Evolutionary conservation across 2,888 invertebrate species (phyloP), one percentile per base, ranked within the genome.

Genomic region (Drosophila mimica): DNA sequence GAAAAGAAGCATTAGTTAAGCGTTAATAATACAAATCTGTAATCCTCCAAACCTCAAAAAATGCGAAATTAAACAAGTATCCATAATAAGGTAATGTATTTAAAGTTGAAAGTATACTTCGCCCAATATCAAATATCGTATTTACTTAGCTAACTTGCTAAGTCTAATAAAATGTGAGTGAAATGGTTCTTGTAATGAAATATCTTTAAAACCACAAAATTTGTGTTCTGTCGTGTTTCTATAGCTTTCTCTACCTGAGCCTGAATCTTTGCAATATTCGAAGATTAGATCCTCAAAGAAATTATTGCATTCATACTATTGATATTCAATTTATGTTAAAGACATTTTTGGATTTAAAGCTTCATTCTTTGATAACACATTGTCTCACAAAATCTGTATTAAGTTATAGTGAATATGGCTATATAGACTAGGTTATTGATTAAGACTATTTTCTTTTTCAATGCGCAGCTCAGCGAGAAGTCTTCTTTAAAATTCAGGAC

Each of bases 371-470:
- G n/a, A n/a, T n/a, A n/a, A n/a, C n/a, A n/a, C n/a, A n/a, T n/a
- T n/a, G n/a, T n/a, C n/a, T n/a, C n/a, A n/a, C n/a, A n/a, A n/a
- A n/a, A n/a, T n/a, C n/a, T n/a, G n/a, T n/a, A n/a, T n/a, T n/a
- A n/a, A n/a, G n/a, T n/a, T n/a, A n/a, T n/a, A n/a, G n/a, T n/a
- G 0, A 43, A 43, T 43, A 1, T 5, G 3, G n/a, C 0, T 43
- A 6, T 11, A n/a, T 11, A 3, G 3, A n/a, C 3, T 0, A 3
- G 4, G 1, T 0, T 3, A 43, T 11, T 6, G 11, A 20, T 5
- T 4, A n/a, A n/a, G n/a, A n/a, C n/a, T n/a, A n/a, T n/a, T n/a
- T n/a, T n/a, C n/a, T n/a, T n/a, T n/a, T n/a, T n/a, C n/a, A n/a
- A n/a, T n/a, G n/a, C n/a, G n/a, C n/a, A n/a, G n/a, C n/a, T 40